A percentile compares a stretch with the other conserved stretches of the same genome.
Conservation (phyloP, 2,797 vertebrate species). For the Siniperca scherzeri region DNA sequence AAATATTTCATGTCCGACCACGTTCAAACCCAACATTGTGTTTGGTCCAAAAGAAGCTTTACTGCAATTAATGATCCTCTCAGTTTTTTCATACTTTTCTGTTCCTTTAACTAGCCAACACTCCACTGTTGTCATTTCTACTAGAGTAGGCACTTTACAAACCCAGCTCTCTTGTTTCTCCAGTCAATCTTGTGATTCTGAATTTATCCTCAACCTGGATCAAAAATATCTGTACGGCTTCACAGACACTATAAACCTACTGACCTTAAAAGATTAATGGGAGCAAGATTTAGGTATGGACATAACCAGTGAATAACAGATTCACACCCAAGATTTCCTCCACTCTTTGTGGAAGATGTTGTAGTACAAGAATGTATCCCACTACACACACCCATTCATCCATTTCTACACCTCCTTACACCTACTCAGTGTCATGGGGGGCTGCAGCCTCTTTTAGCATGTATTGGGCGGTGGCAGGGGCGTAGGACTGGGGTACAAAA, state of each 20-base stretch:
- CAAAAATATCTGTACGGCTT: background rate
- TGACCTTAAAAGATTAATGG: background rate
- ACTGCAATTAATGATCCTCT: background rate
- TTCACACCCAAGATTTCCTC: background rate
- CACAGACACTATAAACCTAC: background rate
- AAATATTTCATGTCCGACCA: slow-evolving; percentile 20
- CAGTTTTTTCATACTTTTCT: slow-evolving; percentile 8
- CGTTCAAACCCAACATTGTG: slow-evolving; percentile 4
- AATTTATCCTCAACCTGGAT: background rate
- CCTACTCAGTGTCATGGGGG: too few species aligned
- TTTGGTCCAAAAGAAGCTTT: slow-evolving; percentile 5
- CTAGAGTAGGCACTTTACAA: background rate
- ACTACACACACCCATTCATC: background rate
- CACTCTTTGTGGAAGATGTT: background rate
- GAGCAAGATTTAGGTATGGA: background rate
- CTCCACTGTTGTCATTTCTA: background rate
- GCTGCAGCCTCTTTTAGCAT: background rate
- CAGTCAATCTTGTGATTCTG: background rate
- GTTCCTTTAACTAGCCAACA: background rate
- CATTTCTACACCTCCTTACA: background rate
- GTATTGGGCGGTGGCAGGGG: too few species aligned
- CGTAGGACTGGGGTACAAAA: too few species aligned
- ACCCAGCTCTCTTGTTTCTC: background rate
- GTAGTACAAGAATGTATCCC: background rate
- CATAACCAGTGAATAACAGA: background rate